Evolutionary conservation across 2,888 invertebrate species (phyloP).

Genomic region (Lampropteryx suffumata): DNA sequence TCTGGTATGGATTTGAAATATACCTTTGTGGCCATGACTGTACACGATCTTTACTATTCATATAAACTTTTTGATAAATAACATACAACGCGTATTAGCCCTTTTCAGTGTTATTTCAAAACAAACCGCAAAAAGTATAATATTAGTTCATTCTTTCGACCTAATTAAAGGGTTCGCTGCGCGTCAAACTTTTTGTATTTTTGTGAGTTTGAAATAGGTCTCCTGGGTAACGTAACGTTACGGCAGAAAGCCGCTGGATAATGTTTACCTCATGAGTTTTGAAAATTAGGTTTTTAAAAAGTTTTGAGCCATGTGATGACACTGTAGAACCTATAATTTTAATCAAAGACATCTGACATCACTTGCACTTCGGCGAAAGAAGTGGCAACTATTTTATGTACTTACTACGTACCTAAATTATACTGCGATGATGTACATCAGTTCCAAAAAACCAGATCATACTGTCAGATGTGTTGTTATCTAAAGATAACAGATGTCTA

Average conservation of each 20-base stretch:
- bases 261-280: conserved; percentile 3
- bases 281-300: not conserved
- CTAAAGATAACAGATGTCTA: conserved; percentile 3
- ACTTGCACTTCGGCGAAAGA: no score
- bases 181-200: conserved; percentile 28
- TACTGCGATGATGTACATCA: no score
- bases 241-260: not conserved
- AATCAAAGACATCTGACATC: no score
- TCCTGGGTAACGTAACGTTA: conserved; percentile 20
- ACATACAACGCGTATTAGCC: no score
- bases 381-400: no score
- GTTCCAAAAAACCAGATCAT: not conserved
- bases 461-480: not conserved
- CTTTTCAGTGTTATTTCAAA: no score
- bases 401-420: no score
- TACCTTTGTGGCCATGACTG: no score
- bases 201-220: conserved; percentile 25
- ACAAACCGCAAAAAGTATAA: no score
- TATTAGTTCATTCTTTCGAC: not conserved
- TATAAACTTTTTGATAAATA: no score
- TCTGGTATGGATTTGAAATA: no score
- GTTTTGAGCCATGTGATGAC: not conserved
- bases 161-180: conserved; percentile 34
- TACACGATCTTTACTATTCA: no score
- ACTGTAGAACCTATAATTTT: not conserved